phyloP scores from a whole-genome alignment of 2,797 vertebrate species.

The Catamblyrhynchus diadema region DNA sequence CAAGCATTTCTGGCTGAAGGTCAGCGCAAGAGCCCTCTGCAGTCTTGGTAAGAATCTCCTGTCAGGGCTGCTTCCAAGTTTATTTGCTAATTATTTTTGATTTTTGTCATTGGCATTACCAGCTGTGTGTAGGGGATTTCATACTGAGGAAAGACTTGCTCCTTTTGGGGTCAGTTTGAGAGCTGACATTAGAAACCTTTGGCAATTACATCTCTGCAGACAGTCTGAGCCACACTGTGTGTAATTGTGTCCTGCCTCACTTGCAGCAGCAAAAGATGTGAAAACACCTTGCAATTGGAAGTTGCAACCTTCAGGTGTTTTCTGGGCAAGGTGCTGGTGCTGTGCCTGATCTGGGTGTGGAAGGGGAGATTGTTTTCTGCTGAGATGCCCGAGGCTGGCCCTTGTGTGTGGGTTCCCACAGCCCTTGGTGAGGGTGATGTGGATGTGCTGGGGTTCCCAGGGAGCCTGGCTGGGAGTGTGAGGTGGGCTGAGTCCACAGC shows the following conservation, averaged over 20 bases:
- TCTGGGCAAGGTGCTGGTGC: neutral
- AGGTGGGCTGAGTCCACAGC: neutral
- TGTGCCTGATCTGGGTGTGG: neutral
- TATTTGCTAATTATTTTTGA: neutral
- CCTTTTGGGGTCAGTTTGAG: neutral
- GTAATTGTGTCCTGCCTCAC: neutral
- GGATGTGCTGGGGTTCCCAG: neutral
- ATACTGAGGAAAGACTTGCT: neutral
- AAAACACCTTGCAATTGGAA: neutral
- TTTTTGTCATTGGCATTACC: neutral
- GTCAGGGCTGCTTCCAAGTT: neutral
- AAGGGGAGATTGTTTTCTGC: neutral
- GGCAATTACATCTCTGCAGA: neutral
- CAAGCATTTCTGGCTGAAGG: slow-evolving; percentile 80
- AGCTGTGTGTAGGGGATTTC: neutral
- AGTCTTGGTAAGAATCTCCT: slow-evolving; percentile 87
- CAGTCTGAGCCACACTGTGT: neutral
- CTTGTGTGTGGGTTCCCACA: neutral
- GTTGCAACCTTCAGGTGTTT: neutral
- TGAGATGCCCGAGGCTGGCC: neutral
- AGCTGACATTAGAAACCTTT: neutral
- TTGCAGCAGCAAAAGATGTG: neutral
- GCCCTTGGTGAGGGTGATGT: no score
- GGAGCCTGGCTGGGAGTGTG: neutral
- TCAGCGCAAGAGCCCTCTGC: slow-evolving; percentile 93